phyloP scores from a whole-genome alignment of 1,140 invertebrate genomes.

The Bombus balteatus region DNA sequence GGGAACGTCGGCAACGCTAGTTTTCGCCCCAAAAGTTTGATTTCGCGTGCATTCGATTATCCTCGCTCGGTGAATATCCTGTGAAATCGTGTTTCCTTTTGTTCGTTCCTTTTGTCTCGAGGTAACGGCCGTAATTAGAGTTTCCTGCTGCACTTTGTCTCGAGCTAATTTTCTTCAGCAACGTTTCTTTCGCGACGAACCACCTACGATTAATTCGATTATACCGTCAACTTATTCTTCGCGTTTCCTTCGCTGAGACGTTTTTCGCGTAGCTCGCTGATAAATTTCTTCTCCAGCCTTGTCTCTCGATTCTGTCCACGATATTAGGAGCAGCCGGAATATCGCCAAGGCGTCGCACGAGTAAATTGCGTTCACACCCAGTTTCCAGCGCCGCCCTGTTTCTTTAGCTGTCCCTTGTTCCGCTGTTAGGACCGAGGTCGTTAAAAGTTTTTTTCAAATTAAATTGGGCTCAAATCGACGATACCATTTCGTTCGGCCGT shows the following conservation, averaged over 20 bases:
- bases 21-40: slow-evolving; percentile 23
- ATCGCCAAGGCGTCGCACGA: slow-evolving; percentile 13
- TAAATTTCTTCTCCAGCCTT: not conserved
- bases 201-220: not conserved
- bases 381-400: slow-evolving; percentile 8
- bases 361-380: slow-evolving; percentile 51
- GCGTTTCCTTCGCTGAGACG: not conserved
- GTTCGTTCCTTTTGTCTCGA: too few species aligned
- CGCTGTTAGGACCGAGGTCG: slow-evolving; percentile 52
- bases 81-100: too few species aligned
- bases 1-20: slow-evolving; percentile 3
- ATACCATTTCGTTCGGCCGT: slow-evolving; percentile 47
- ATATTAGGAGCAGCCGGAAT: slow-evolving; percentile 25
- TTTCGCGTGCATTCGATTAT: slow-evolving; percentile 33
- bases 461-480: slow-evolving; percentile 68
- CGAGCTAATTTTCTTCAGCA: not conserved
- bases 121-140: not conserved
- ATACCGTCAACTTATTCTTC: not conserved
- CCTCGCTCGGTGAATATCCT: not conserved
- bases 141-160: not conserved
- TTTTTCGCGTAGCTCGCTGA: not conserved
- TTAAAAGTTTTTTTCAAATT: slow-evolving; percentile 69
- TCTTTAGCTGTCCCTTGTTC: slow-evolving; percentile 7
- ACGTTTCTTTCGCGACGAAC: not conserved
- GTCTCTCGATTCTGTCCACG: not conserved